Evolutionary conservation across 2,797 vertebrate species (phyloP).

Genomic region (Crax fasciolata): DNA sequence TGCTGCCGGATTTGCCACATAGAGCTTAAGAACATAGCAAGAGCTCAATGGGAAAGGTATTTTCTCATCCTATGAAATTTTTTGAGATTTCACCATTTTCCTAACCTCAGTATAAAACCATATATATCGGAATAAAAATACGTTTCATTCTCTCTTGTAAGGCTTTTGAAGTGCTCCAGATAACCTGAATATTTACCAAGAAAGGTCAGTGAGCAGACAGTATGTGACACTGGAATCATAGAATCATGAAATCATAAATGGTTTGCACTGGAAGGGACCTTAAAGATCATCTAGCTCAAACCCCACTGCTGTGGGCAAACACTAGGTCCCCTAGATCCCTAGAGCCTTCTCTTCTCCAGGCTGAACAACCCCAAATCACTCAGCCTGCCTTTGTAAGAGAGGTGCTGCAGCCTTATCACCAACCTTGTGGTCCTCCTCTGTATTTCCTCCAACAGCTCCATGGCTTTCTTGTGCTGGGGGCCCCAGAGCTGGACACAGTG

Average conservation of each 20-base stretch:
- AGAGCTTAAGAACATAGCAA: background rate
- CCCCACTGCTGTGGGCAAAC: background rate
- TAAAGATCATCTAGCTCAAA: background rate
- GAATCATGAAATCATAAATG: background rate
- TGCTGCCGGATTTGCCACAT: background rate
- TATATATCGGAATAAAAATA: background rate
- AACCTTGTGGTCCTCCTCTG: background rate
- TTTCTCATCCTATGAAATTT: background rate
- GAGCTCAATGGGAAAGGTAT: background rate
- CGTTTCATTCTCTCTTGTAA: background rate
- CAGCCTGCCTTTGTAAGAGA: background rate
- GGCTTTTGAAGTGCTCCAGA: background rate
- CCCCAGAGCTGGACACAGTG: no score
- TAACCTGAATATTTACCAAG: background rate
- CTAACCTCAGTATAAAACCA: background rate
- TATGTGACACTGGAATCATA: background rate
- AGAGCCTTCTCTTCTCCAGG: background rate
- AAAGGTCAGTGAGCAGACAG: background rate
- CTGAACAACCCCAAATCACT: background rate
- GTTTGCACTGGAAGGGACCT: background rate
- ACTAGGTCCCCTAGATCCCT: background rate
- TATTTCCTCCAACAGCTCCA: background rate
- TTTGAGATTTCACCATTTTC: background rate
- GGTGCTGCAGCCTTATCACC: background rate
- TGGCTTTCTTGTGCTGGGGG: background rate